Conservation (phyloP, 2,888 invertebrate species). For the Notocelia uddmanniana region DNA sequence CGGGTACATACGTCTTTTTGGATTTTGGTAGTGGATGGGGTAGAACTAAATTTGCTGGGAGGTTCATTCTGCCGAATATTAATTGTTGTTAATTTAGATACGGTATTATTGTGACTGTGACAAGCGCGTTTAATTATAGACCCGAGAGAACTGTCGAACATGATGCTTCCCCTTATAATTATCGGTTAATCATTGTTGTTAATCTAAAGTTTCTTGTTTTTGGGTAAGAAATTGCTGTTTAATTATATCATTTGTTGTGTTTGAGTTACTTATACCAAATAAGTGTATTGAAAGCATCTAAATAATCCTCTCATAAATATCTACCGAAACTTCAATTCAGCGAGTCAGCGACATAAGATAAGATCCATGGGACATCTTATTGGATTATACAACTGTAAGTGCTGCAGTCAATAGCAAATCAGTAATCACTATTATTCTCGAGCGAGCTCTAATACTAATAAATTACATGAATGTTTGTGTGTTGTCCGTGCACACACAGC, state of each 20-base stretch:
- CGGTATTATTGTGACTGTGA: slow-evolving; percentile 46
- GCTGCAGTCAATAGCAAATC: neutral
- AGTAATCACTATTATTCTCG: slow-evolving; percentile 1
- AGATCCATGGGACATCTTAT: no score
- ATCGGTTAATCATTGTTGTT: slow-evolving; percentile 23
- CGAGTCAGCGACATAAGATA: no score
- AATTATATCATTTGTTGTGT: neutral
- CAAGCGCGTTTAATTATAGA: slow-evolving; percentile 40
- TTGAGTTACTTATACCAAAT: neutral
- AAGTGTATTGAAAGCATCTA: neutral
- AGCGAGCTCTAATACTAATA: slow-evolving; percentile 34
- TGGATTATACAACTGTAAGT: no score
- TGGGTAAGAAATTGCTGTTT: neutral
- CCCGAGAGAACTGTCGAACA: slow-evolving; percentile 28
- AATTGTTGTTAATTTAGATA: slow-evolving; percentile 48
- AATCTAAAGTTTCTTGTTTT: slow-evolving; percentile 10
- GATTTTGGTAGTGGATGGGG: slow-evolving; percentile 24
- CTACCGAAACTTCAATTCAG: no score
- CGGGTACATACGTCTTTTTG: neutral
- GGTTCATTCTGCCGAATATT: slow-evolving; percentile 47
- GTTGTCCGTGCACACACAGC: slow-evolving; percentile 6
- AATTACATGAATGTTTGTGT: slow-evolving; percentile 36
- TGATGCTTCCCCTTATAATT: slow-evolving; percentile 22
- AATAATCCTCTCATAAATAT: no score
- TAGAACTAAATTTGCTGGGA: slow-evolving; percentile 47